phyloP scores from a whole-genome alignment of 2,113 vertebrate genomes.

The Hemibagrus wyckioides region DNA sequence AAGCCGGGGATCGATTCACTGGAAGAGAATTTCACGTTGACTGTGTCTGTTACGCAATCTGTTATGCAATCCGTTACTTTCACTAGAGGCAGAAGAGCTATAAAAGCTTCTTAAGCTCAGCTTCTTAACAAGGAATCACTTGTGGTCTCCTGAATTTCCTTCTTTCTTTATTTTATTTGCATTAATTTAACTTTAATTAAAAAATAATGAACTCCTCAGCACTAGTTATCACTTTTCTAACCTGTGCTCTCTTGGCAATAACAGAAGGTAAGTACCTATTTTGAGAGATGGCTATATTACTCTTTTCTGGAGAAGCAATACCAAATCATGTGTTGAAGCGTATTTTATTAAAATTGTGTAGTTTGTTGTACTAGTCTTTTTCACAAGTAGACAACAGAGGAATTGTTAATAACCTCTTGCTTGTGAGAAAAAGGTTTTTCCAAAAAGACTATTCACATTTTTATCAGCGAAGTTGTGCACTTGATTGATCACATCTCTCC shows the following conservation, averaged over 20 bases:
- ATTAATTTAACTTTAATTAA: background rate
- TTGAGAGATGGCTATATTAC: background rate
- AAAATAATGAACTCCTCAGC: background rate
- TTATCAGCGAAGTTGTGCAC: background rate
- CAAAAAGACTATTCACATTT: background rate
- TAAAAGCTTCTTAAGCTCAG: background rate
- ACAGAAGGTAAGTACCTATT: slow-evolving; percentile 2
- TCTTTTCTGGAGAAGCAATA: background rate
- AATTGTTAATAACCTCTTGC: background rate
- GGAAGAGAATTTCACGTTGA: background rate
- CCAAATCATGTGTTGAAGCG: background rate
- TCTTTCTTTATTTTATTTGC: background rate
- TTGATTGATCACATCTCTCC: background rate
- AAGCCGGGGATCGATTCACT: too few relatives aligned
- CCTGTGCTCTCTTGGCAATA: background rate
- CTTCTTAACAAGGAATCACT: background rate
- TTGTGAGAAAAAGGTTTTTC: background rate
- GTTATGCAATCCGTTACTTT: background rate
- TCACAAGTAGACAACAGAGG: background rate
- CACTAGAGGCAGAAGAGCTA: background rate
- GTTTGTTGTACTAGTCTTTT: too few relatives aligned
- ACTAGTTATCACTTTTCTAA: background rate
- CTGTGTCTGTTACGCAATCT: background rate
- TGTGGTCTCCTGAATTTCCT: background rate
- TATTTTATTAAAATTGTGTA: background rate